Evolutionary conservation across 2,797 vertebrate genomes (phyloP).

Genomic region (Gallirallus australis): DNA sequence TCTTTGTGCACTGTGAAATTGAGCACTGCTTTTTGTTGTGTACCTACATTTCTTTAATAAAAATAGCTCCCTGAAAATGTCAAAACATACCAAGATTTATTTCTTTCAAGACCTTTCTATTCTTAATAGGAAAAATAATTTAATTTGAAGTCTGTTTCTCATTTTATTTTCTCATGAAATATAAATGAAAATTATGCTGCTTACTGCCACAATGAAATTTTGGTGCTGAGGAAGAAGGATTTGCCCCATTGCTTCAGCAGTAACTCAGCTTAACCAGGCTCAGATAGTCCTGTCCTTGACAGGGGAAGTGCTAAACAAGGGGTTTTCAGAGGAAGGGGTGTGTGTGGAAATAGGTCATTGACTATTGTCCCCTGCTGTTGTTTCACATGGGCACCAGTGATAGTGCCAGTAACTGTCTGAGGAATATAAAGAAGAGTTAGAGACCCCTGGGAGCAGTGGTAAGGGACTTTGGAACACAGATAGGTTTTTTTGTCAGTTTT

Average conservation of each 20-base stretch:
- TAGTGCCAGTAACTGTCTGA: too few species aligned
- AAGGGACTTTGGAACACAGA: too few species aligned
- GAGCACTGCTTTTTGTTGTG: slow-evolving; percentile 39
- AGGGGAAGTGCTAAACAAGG: background rate
- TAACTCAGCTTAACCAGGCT: slow-evolving; percentile 19
- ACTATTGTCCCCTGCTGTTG: too few species aligned
- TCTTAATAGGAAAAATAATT: slow-evolving; percentile 24
- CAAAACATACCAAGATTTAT: slow-evolving; percentile 42
- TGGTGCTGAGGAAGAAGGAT: background rate
- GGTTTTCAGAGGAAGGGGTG: background rate
- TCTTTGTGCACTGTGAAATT: slow-evolving; percentile 27
- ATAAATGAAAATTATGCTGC: background rate
- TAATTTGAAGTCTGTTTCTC: slow-evolving; percentile 30
- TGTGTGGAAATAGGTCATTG: too few species aligned
- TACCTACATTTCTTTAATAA: slow-evolving; percentile 49
- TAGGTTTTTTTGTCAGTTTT: too few species aligned
- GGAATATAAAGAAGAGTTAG: too few species aligned
- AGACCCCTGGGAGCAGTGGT: too few species aligned
- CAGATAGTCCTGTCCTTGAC: background rate
- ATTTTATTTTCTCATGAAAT: slow-evolving; percentile 6
- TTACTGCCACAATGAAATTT: slow-evolving; percentile 33
- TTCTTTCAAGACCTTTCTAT: slow-evolving; percentile 5
- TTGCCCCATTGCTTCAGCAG: background rate
- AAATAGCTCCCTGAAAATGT: slow-evolving; percentile 39
- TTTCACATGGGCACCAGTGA: too few species aligned